These are phyloP conservation scores for Parauchenoglanis punctatus DNA, from an alignment of 2,797 vertebrate genomes.

Conservation along the genomic window DNA sequence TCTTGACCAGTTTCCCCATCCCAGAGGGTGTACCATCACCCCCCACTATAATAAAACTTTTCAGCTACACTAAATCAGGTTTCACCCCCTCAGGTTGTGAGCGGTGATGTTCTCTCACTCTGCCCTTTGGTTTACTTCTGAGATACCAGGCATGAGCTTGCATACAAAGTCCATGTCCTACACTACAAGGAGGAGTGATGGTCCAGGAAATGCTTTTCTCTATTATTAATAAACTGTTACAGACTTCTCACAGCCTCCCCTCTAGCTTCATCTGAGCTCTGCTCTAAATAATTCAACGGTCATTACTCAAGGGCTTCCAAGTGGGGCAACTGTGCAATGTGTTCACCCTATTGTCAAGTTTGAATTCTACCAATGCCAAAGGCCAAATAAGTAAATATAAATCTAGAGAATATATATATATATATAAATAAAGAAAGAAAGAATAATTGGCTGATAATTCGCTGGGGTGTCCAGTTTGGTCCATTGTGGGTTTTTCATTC, in stretches of 20 bases:
- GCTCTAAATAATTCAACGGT: constrained; percentile 23
- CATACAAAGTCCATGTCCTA: constrained; percentile 3
- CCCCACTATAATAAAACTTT: background rate
- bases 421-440: background rate
- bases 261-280: constrained; percentile 17
- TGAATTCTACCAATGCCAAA: background rate
- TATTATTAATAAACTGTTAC: constrained; percentile 30
- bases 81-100: background rate
- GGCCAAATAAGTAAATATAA: background rate
- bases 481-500: background rate
- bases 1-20: background rate
- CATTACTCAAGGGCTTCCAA: constrained; percentile 26
- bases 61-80: background rate
- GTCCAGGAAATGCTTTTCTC: constrained; percentile 19
- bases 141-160: background rate
- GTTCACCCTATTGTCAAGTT: constrained; percentile 2
- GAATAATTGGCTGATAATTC: background rate
- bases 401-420: background rate
- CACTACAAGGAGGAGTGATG: background rate
- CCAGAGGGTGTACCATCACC: background rate
- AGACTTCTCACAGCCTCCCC: background rate
- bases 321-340: constrained; percentile 7
- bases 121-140: background rate
- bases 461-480: background rate
- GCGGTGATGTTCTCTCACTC: background rate